phyloP scores from a whole-genome alignment of 2,797 vertebrate genomes.

The Miichthys miiuy region DNA sequence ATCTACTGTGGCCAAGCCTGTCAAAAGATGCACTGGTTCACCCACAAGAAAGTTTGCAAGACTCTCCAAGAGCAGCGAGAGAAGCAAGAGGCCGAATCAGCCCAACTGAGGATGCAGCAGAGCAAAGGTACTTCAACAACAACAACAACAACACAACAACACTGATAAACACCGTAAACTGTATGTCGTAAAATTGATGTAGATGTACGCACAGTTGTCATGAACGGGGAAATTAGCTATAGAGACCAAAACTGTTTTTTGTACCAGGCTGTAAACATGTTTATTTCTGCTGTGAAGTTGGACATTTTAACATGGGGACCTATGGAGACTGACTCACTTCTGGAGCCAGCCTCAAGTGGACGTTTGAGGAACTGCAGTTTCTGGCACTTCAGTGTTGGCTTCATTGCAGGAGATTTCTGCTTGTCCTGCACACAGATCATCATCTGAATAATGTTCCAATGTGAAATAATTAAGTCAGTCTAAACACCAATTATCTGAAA shows the following conservation, averaged over 20 bases:
- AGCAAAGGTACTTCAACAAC: conserved; percentile 74
- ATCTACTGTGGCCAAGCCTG: conserved; percentile 95
- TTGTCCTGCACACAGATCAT: neutral
- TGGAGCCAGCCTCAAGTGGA: too few relatives aligned
- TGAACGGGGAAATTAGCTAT: too few relatives aligned
- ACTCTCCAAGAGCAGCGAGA: conserved; percentile 90
- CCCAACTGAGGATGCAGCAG: conserved; percentile 84
- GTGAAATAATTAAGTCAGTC: neutral
- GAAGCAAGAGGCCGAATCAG: conserved; percentile 89
- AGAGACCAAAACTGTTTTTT: too few relatives aligned
- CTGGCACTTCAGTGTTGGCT: too few relatives aligned
- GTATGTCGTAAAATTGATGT: too few relatives aligned
- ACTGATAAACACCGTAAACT: neutral
- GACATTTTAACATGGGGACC: too few relatives aligned
- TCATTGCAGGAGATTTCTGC: too few relatives aligned
- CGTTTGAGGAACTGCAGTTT: too few relatives aligned
- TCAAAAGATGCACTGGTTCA: conserved; percentile 98
- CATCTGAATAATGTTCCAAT: neutral
- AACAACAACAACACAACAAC: neutral
- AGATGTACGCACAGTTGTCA: too few relatives aligned
- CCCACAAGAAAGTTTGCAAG: conserved; percentile 96
- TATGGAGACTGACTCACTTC: too few relatives aligned
- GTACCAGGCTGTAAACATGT: too few relatives aligned
- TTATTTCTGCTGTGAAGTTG: too few relatives aligned
- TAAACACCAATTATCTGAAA: neutral